Conservation (phyloP, 2,888 invertebrate species). For the Incurvaria masculella region DNA sequence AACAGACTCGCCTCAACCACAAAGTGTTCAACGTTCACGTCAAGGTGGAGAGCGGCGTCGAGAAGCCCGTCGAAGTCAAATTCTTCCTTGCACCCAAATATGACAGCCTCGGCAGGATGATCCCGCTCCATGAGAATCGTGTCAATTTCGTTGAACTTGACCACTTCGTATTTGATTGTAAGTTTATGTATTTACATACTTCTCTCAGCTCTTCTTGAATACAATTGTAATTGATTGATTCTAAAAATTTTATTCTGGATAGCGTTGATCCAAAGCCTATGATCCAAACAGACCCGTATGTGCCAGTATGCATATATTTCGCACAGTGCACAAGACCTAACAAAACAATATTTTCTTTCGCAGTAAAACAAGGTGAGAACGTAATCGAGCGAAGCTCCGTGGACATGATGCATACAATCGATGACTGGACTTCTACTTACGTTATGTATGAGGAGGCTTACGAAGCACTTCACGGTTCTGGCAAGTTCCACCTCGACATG, state of each 20-base stretch:
- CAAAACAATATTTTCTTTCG: slow-evolving; percentile 6
- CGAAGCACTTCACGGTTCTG: slow-evolving; percentile 42
- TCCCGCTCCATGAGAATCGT: slow-evolving; percentile 51
- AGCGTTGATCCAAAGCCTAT: too few relatives aligned
- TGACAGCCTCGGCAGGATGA: slow-evolving; percentile 51
- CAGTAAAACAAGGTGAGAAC: slow-evolving; percentile 43
- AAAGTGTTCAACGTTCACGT: slow-evolving; percentile 64
- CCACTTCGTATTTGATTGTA: slow-evolving; percentile 51
- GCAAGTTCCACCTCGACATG: slow-evolving; percentile 42
- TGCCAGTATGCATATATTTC: too few relatives aligned
- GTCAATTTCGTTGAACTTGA: slow-evolving; percentile 60
- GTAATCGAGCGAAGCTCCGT: slow-evolving; percentile 54
- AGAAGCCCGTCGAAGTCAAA: slow-evolving; percentile 51
- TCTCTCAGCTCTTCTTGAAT: neutral
- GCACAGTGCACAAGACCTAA: too few relatives aligned
- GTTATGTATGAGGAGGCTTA: slow-evolving; percentile 44
- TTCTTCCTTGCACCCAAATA: slow-evolving; percentile 70
- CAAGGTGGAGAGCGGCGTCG: slow-evolving; percentile 55
- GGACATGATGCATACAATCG: slow-evolving; percentile 54
- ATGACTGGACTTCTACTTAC: slow-evolving; percentile 46
- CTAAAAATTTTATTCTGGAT: too few relatives aligned
- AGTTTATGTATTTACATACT: slow-evolving; percentile 24
- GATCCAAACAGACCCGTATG: too few relatives aligned
- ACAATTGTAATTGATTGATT: neutral
- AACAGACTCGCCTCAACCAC: slow-evolving; percentile 67